Percentiles rank a stretch among this genome's conserved stretches.
phyloP scores from a whole-genome alignment of 2,797 vertebrate species.

The Neostethus bicornis region DNA sequence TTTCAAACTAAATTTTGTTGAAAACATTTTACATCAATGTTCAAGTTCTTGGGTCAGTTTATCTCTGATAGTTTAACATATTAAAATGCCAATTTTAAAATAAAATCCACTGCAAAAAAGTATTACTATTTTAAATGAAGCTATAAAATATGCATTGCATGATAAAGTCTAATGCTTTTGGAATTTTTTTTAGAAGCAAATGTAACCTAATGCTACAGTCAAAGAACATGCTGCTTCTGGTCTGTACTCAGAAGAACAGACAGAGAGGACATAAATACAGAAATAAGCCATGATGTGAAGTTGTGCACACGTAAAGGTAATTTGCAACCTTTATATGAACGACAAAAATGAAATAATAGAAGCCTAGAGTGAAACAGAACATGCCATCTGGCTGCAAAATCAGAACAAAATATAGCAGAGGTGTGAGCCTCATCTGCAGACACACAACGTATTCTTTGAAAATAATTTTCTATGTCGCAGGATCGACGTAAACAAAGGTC shows the following conservation, averaged over 20 bases:
- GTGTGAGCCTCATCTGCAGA: no score
- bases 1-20: no score
- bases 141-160: background rate
- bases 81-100: constrained; percentile 20
- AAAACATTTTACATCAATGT: no score
- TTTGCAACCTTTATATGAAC: no score
- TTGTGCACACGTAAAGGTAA: no score
- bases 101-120: constrained; percentile 13
- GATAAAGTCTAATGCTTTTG: background rate
- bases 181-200: constrained; percentile 35
- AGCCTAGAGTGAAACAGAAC: constrained; percentile 3
- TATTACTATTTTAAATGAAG: constrained; percentile 11
- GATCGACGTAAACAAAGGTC: no score
- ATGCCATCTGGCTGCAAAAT: background rate
- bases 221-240: background rate
- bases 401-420: no score
- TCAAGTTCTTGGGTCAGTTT: constrained; percentile 4
- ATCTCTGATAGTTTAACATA: constrained; percentile 22
- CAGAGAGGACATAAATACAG: constrained; percentile 2
- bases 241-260: constrained; percentile 19
- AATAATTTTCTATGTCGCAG: no score
- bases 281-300: background rate
- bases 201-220: constrained; percentile 17
- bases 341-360: background rate
- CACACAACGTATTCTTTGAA: no score